Evolutionary conservation across 2,888 invertebrate genomes (phyloP), one percentile per base, ranked within the genome.

Genomic region (Neelides folsomi): DNA sequence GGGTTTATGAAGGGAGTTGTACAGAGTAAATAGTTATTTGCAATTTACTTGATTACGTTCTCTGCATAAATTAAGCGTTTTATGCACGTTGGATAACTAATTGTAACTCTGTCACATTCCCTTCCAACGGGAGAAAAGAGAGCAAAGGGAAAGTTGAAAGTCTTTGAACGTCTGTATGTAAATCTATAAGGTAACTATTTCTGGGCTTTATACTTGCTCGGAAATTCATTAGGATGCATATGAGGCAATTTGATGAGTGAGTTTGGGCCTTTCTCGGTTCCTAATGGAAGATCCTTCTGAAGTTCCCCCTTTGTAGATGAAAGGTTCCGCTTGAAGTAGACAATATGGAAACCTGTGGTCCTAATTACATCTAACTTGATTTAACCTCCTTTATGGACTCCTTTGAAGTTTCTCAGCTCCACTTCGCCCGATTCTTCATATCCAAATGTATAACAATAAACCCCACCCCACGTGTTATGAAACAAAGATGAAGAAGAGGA

Each of bases 321-420:
- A 16, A 12, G 15, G 18, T 42, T 15, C 10, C 8, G 13, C 35
- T 27, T 13, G n/a, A 36, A 16, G 47, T 47, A 53, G 38, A 47
- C 34, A 45, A 40, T 38, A 49, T 37, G 43, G 36, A 51, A 54
- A 54, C 48, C 48, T 51, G 54, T 47, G 54, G 54, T 54, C 54
- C 54, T 54, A 54, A 54, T 54, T 54, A 51, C 51, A 54, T 54
- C 40, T 49, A 54, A 48, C 51, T 51, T 54, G 42, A 51, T 51
- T 54, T 54, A 42, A 41, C 15, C 42, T 42, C 18, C 42, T 15
- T 44, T 47, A 34, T 47, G 47, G 41, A 36, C 46, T 46, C 41
- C 34, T 52, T 52, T 52, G 46, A 42, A 27, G 47, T 20, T 15
- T 44, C 44, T 44, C 34, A 3, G 10, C 19, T 44, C 12, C 27